Conservation (phyloP, 2,888 invertebrate genomes). For the Peribatodes rhomboidaria region DNA sequence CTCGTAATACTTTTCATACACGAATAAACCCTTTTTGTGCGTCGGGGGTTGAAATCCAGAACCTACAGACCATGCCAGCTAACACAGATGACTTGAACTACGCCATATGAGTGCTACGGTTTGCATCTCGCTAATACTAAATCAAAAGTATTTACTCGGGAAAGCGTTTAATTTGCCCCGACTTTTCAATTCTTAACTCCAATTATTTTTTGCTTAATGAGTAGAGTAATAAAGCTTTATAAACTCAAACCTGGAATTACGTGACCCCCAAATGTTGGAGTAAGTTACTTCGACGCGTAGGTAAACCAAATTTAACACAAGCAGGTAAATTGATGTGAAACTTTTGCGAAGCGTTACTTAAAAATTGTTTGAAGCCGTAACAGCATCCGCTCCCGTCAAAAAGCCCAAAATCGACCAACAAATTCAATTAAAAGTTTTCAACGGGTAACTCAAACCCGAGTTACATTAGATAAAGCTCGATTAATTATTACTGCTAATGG, state of each 20-base stretch:
- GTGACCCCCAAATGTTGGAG: slow-evolving; percentile 29
- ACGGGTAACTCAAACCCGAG: slow-evolving; percentile 73
- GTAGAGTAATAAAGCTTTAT: slow-evolving; percentile 5
- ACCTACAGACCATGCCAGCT: too few relatives aligned
- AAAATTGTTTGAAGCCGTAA: slow-evolving; percentile 70
- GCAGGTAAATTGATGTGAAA: slow-evolving; percentile 62
- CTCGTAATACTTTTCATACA: too few relatives aligned
- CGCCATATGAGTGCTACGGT: too few relatives aligned
- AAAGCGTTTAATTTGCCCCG: background rate
- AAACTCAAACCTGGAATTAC: slow-evolving; percentile 32
- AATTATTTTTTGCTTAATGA: slow-evolving; percentile 4
- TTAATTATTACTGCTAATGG: slow-evolving; percentile 81
- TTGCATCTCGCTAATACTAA: too few relatives aligned
- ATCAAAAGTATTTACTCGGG: too few relatives aligned
- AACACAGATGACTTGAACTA: too few relatives aligned
- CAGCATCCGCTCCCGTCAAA: slow-evolving; percentile 65
- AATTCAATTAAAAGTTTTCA: slow-evolving; percentile 84
- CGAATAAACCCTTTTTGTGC: too few relatives aligned
- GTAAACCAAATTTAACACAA: slow-evolving; percentile 43
- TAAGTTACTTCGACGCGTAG: slow-evolving; percentile 43
- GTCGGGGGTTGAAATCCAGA: too few relatives aligned
- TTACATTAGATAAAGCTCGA: slow-evolving; percentile 78
- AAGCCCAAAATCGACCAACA: slow-evolving; percentile 77
- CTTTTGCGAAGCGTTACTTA: slow-evolving; percentile 63
- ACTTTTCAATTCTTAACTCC: background rate